Base-by-base conservation (phyloP, 2,888 invertebrate genomes). In the Actias luna region DNA sequence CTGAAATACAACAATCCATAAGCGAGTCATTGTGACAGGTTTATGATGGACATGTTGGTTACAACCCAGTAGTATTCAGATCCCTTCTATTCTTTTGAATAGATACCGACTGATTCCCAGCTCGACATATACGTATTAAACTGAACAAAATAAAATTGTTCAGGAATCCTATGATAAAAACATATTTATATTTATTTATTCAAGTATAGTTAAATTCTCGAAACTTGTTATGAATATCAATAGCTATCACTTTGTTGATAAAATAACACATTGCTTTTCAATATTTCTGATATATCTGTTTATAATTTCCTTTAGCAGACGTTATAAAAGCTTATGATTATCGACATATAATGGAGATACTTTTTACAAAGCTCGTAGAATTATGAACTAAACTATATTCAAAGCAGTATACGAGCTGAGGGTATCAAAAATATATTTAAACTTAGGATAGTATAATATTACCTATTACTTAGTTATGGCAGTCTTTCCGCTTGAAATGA, bases 171-270 rank as follows among this genome's bases (percentile, higher is more conserved):
- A 25, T 42, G 42, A 29, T 61, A 42, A 29, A 61, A 58, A 42
- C 42, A 55, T 61, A 22, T 22, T 61, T 55, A 39, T 8, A 59
- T 63, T 63, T 55, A 71, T 72, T 69, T 62, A 69, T 65, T 70
- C 68, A 65, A 68, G 67, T 70, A 69, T 74, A 70, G 69, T 69
- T 70, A 69, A 68, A 69, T 65, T 42, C 66, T 63, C 66, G 62
- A 70, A 70, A 70, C 69, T 74, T 69, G 64, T 71, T 74, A 68
- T 29, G 55, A 70, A 74, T 69, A 73, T 69, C 63, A 63, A 62
- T 64, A 65, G 62, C 63, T 57, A 65, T 67, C 64, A 64, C 63
- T 60, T 63, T 57, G 59, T 63, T 61, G 61, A 59, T 39, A 64
- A 66, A 63, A 33, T 63, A 64, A 64, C 69, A 70, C 66, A 66